Evolutionary conservation across 2,113 vertebrate genomes (phyloP).

Genomic region (Vidua macroura): DNA sequence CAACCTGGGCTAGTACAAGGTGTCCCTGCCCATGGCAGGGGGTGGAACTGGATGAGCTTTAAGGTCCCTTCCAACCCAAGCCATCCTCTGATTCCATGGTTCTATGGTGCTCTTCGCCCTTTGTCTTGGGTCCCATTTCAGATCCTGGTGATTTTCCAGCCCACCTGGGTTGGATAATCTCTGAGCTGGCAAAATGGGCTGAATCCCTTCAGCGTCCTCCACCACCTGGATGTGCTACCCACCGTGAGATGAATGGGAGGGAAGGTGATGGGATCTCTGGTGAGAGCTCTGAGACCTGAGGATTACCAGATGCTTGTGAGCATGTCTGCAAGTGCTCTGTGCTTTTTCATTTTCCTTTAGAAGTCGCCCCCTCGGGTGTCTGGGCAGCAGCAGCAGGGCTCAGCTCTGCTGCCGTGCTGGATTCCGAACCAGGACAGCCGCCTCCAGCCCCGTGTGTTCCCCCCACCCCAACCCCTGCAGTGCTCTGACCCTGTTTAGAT

Average conservation of each 20-base stretch:
- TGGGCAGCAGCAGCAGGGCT: neutral
- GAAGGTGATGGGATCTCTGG: neutral
- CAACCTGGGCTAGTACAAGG: neutral
- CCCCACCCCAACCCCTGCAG: neutral
- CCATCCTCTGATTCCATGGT: neutral
- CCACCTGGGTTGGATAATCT: neutral
- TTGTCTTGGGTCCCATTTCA: neutral
- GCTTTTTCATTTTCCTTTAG: neutral
- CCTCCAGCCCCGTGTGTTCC: neutral
- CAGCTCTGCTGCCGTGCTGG: neutral
- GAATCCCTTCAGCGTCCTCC: neutral
- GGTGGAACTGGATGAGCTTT: neutral
- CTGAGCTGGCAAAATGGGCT: neutral
- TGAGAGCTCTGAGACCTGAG: neutral
- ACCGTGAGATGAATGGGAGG: accelerated
- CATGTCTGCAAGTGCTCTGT: accelerated
- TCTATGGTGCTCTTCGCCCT: neutral
- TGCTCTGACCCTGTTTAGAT: slow-evolving; percentile 2
- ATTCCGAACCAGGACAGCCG: neutral
- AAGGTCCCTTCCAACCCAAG: neutral
- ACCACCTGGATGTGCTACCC: neutral
- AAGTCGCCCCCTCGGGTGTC: neutral
- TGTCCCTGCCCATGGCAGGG: neutral
- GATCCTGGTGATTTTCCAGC: neutral
- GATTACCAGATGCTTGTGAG: neutral